Evolutionary conservation across 1,140 invertebrate species (phyloP).

Genomic region (Choristoneura fumiferana): DNA sequence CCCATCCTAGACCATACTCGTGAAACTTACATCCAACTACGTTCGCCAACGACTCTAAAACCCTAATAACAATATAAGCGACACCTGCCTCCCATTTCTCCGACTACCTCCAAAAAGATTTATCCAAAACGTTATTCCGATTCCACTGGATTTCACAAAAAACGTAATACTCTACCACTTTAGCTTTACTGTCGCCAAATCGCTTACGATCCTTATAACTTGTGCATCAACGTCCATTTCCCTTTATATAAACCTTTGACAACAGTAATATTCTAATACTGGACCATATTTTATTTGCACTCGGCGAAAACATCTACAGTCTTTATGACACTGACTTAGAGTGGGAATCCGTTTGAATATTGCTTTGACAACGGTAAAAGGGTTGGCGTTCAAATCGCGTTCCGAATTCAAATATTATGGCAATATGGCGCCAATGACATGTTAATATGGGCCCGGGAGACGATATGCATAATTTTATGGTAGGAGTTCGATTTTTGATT

Average conservation of each 20-base stretch:
- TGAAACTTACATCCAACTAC: no score
- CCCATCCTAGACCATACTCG: no score
- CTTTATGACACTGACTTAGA: background rate
- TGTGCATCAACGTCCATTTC: background rate
- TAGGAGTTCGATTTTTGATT: conserved; percentile 16
- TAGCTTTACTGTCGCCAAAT: background rate
- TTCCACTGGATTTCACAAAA: background rate
- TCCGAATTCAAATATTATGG: conserved; percentile 11
- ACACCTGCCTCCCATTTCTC: no score
- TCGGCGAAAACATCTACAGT: background rate
- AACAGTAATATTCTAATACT: conserved; percentile 12
- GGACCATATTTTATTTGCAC: background rate
- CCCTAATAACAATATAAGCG: no score
- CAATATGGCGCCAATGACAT: conserved; percentile 17
- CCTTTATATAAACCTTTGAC: conserved; percentile 4
- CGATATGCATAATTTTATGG: conserved; percentile 19
- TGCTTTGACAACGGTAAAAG: conserved; percentile 6
- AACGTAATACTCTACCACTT: conserved; percentile 13
- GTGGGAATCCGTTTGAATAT: background rate
- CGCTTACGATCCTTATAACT: background rate
- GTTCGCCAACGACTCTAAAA: no score
- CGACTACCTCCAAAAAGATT: conserved; percentile 1
- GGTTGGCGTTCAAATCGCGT: background rate
- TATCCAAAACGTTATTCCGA: conserved; percentile 10
- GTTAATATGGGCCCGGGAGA: conserved; percentile 8